Base-by-base conservation (phyloP, 1,140 invertebrate species). In the Leptopilina clavipes region DNA sequence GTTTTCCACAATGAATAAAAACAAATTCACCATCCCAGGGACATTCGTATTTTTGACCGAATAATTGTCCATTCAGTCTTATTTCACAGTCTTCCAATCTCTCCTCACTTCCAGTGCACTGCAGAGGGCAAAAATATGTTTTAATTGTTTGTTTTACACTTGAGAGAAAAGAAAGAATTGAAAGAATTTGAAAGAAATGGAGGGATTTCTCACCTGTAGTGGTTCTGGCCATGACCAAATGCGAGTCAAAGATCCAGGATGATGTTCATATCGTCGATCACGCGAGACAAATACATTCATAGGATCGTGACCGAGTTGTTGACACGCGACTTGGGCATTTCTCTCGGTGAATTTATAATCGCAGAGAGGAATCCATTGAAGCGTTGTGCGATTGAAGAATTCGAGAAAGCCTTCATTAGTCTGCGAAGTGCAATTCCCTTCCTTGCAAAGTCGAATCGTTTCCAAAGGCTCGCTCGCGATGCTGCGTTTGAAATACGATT, bases 141-240 rank as follows among this genome's bases (percentile, higher is more conserved):
- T 71, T 10, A 8, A 12, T 56, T 56, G 10, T 43, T 37, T 9
- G 3, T 11, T 44, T 44, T 44, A 5, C 10, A 5, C 43, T 44
- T 44, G 8, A n/a, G n/a, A n/a, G n/a, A 44, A 44, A 44, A 5
- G 9, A 44, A 44, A 44, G 8, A 59, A 10, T 25, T 3, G 8
- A 19, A 56, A 56, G 18, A 9, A 11, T 9, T n/a, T n/a, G n/a
- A n/a, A n/a, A 65, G 22, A 37, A 73, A 10, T 25, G 11, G 25
- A 25, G 8, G 19, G 0, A 56, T 3, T 92, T 92, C 79, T 91
- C 89, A 89, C 95, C 94, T 81, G 93, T 54, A 98, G 91, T 0
- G 98, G 97, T 90, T 99, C 97, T 0, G 97, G 96, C 97, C 98
- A 99, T 0, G 95, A 97, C 93, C 97, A 96, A 84, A 99, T 95